Evolutionary conservation across 2,797 vertebrate species (phyloP).

Genomic region (Austrolebias charrua): DNA sequence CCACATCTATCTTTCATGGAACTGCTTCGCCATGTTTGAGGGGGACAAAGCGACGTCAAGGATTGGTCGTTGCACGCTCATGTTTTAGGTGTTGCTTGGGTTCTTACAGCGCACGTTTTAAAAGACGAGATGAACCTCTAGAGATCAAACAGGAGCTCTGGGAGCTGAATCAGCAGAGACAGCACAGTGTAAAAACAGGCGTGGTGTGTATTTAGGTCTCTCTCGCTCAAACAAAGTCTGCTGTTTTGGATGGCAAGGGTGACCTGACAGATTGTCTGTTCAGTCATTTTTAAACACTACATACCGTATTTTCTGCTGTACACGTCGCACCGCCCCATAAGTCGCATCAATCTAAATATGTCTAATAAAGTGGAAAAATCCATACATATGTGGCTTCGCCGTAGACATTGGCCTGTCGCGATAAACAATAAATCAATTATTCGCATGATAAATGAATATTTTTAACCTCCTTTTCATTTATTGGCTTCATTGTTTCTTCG

Average conservation of each 20-base stretch:
- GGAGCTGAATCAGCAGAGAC: slow-evolving; percentile 18
- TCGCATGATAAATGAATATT: too few species aligned
- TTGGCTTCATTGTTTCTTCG: too few species aligned
- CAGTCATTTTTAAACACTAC: slow-evolving; percentile 23
- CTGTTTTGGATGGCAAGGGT: slow-evolving; percentile 31
- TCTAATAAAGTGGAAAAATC: too few species aligned
- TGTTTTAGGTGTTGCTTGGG: not conserved
- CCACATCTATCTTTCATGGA: slow-evolving; percentile 54
- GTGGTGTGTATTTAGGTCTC: slow-evolving; percentile 12
- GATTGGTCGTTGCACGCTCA: slow-evolving; percentile 4
- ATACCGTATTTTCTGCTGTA: too few species aligned
- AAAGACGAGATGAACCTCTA: not conserved
- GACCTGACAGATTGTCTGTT: slow-evolving; percentile 49
- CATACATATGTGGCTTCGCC: too few species aligned
- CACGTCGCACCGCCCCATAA: too few species aligned
- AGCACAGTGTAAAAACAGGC: slow-evolving; percentile 1
- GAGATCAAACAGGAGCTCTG: slow-evolving; percentile 7
- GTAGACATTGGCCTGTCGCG: too few species aligned
- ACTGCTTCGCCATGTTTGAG: slow-evolving; percentile 19
- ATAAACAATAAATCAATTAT: too few species aligned
- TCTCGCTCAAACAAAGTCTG: slow-evolving; percentile 33
- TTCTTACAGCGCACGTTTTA: not conserved
- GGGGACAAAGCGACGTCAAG: slow-evolving; percentile 10
- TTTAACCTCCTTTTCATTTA: too few species aligned
- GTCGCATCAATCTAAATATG: too few species aligned